Percentiles rank a stretch among this genome's conserved stretches.
Conservation (phyloP, 2,888 invertebrate genomes). For the Rhabditoides inermis region DNA sequence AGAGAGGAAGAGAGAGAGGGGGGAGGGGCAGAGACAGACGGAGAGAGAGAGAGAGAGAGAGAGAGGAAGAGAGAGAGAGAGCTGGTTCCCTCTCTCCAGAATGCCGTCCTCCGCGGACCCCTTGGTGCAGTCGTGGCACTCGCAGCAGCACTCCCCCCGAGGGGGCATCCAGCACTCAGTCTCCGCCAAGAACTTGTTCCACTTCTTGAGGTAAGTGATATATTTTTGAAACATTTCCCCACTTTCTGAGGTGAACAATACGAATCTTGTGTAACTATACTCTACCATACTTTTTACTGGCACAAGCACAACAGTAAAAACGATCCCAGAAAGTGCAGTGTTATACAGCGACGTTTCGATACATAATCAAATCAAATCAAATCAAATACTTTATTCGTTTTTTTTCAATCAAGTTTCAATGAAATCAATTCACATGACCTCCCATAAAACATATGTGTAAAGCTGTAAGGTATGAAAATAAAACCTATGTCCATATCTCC, state of each 20-base stretch:
- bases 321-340: too few species aligned
- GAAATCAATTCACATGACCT: not conserved
- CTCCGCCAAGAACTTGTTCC: slow-evolving; percentile 24
- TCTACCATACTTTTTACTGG: too few species aligned
- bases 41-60: too few species aligned
- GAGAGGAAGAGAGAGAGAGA: not conserved
- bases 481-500: not conserved
- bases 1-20: too few species aligned
- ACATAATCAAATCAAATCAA: not conserved
- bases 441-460: not conserved
- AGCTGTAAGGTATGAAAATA: too few species aligned
- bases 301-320: too few species aligned
- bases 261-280: not conserved
- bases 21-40: too few species aligned
- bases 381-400: too few species aligned
- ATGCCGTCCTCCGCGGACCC: not conserved
- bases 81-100: not conserved
- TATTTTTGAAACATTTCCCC: not conserved
- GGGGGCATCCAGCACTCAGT: slow-evolving; percentile 5
- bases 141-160: slow-evolving; percentile 13
- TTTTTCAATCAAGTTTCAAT: not conserved
- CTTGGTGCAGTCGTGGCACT: slow-evolving; percentile 28
- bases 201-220: slow-evolving; percentile 20
- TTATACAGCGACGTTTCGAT: slow-evolving; percentile 6
- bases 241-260: not conserved